phyloP scores from a whole-genome alignment of 1,140 invertebrate species.

The Choristoneura fumiferana region DNA sequence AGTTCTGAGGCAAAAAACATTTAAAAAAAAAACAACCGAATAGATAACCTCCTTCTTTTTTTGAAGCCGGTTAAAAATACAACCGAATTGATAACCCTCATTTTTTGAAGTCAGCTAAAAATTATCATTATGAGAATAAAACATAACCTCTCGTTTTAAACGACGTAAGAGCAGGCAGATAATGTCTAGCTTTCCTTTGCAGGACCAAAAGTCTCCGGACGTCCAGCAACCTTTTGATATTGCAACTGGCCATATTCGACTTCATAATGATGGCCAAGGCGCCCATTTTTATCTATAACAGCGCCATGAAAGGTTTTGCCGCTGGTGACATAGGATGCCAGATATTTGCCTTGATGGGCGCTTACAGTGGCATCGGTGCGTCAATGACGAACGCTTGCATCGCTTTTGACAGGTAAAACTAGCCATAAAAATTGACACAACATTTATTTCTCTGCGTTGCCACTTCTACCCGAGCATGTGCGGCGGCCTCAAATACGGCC shows the following conservation, averaged over 20 bases:
- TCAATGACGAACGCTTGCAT: conserved; percentile 89
- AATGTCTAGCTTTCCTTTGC: conserved; percentile 62
- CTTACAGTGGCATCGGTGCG: conserved; percentile 88
- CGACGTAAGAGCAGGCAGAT: too few relatives aligned
- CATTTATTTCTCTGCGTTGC: background rate
- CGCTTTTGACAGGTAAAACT: conserved; percentile 83
- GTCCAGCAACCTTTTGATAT: conserved; percentile 93
- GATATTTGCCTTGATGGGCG: conserved; percentile 87
- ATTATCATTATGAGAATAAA: too few relatives aligned
- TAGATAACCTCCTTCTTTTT: too few relatives aligned
- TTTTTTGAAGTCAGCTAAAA: too few relatives aligned
- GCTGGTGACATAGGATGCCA: conserved; percentile 86
- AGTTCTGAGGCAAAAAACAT: too few relatives aligned
- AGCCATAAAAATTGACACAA: too few relatives aligned
- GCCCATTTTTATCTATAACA: conserved; percentile 93
- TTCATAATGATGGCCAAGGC: conserved; percentile 93
- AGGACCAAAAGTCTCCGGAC: conserved; percentile 91
- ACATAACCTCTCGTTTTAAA: too few relatives aligned
- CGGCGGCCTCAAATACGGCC: too few relatives aligned
- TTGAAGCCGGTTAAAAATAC: too few relatives aligned
- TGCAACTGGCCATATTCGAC: conserved; percentile 92
- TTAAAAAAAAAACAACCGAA: too few relatives aligned
- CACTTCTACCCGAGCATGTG: background rate
- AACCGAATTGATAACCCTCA: too few relatives aligned
- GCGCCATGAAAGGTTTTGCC: conserved; percentile 87